Evolutionary conservation across 2,888 invertebrate genomes (phyloP).

Genomic region (Crepidodera aurea): DNA sequence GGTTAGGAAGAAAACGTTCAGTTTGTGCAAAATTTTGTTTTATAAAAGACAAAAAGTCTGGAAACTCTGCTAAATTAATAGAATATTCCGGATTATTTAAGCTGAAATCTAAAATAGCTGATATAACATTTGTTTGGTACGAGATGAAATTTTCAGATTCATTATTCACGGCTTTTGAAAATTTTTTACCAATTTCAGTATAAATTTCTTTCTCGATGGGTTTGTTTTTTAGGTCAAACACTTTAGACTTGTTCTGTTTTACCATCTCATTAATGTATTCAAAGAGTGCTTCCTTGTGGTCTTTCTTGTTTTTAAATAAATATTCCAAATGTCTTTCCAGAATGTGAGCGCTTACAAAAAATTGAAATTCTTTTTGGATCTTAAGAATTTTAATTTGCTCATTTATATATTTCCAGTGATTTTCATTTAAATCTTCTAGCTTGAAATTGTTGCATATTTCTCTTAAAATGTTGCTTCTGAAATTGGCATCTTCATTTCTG

Average conservation of each 20-base stretch:
- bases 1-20: background rate
- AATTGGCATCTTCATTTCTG: slow-evolving; percentile 39
- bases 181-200: slow-evolving; percentile 16
- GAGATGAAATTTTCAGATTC: background rate
- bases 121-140: background rate
- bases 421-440: slow-evolving; percentile 33
- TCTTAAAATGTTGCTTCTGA: slow-evolving; percentile 21
- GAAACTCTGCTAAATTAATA: slow-evolving; percentile 22
- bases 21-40: slow-evolving; percentile 4
- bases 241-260: background rate
- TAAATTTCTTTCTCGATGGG: slow-evolving; percentile 18
- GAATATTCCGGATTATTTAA: slow-evolving; percentile 20
- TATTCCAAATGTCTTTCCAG: slow-evolving; percentile 36
- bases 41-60: slow-evolving; percentile 11
- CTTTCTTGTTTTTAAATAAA: slow-evolving; percentile 35
- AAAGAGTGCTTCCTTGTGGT: slow-evolving; percentile 27
- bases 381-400: slow-evolving; percentile 37
- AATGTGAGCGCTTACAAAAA: slow-evolving; percentile 10
- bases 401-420: slow-evolving; percentile 42
- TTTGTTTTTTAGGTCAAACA: slow-evolving; percentile 20
- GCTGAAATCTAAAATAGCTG: slow-evolving; percentile 17
- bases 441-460: slow-evolving; percentile 22
- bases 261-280: slow-evolving; percentile 31
- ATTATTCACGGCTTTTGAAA: slow-evolving; percentile 6
- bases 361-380: slow-evolving; percentile 23